Percentiles rank a stretch among this genome's conserved stretches.
These are phyloP conservation scores for Peromyscus polionotus DNA, from an alignment of 2,113 vertebrate genomes.

Conservation along the genomic window DNA sequence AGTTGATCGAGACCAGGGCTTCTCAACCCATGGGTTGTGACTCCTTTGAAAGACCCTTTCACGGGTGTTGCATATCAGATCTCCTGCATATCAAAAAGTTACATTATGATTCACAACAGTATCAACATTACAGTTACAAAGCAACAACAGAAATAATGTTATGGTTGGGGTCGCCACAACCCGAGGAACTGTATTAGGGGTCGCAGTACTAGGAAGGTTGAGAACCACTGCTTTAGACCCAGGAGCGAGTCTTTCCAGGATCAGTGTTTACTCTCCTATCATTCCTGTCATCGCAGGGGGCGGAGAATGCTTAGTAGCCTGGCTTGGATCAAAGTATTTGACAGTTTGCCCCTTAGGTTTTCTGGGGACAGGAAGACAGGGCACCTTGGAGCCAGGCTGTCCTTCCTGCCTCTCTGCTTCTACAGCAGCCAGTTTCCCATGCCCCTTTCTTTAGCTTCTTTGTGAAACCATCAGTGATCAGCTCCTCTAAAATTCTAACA, in stretches of 20 bases:
- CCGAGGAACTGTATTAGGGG: neutral
- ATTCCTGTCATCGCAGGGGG: neutral
- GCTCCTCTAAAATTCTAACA: neutral
- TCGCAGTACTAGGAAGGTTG: neutral
- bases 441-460: neutral
- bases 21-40: neutral
- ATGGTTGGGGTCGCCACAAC: neutral
- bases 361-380: neutral
- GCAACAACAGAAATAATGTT: neutral
- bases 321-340: neutral
- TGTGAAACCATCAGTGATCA: neutral
- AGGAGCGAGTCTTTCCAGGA: neutral
- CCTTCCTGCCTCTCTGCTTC: neutral
- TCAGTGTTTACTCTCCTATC: neutral
- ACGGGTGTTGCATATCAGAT: too few species aligned
- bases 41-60: too few species aligned
- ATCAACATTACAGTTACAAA: neutral
- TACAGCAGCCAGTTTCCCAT: neutral
- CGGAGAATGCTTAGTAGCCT: neutral
- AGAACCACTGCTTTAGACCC: neutral
- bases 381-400: neutral
- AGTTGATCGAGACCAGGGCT: neutral
- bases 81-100: neutral
- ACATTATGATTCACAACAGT: neutral
- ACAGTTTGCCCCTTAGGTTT: neutral